Evolutionary conservation across 2,113 vertebrate genomes (phyloP).

Genomic region (Nibea albiflora): DNA sequence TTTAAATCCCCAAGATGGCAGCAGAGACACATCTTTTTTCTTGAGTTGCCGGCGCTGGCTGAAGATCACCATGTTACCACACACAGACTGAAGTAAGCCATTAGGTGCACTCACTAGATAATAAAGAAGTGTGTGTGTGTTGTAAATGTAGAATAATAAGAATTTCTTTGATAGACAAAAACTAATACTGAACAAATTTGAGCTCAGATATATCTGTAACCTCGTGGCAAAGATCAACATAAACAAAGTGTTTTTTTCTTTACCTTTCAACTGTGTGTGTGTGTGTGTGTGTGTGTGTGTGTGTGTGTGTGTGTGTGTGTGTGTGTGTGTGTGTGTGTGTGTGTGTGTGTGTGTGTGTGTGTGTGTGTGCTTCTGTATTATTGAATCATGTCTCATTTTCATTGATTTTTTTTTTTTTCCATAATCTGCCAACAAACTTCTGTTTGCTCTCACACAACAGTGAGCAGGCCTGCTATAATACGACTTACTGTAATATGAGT

Average conservation of each 20-base stretch:
- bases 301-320: no score
- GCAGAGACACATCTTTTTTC: constrained; percentile 13
- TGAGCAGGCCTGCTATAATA: background rate
- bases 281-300: background rate
- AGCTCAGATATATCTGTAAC: background rate
- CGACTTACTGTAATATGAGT: background rate
- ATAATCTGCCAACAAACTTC: background rate
- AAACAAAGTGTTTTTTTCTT: background rate
- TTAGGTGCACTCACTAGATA: no score
- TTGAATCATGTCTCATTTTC: background rate
- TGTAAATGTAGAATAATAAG: background rate
- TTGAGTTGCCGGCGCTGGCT: background rate
- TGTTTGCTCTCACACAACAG: background rate
- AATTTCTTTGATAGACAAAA: background rate
- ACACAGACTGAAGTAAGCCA: no score
- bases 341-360: background rate
- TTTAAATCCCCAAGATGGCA: constrained; percentile 57
- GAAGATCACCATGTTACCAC: background rate
- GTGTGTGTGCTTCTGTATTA: background rate
- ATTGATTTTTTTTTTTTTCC: no score
- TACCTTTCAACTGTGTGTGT: background rate
- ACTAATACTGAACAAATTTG: background rate
- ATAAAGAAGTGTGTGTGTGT: no score
- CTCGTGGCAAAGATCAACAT: background rate
- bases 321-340: background rate